A percentile compares a stretch with the other conserved stretches of the same genome.
These are phyloP conservation scores for Cryptotermes secundus DNA, from an alignment of 1,140 invertebrate species.

Conservation along the genomic window DNA sequence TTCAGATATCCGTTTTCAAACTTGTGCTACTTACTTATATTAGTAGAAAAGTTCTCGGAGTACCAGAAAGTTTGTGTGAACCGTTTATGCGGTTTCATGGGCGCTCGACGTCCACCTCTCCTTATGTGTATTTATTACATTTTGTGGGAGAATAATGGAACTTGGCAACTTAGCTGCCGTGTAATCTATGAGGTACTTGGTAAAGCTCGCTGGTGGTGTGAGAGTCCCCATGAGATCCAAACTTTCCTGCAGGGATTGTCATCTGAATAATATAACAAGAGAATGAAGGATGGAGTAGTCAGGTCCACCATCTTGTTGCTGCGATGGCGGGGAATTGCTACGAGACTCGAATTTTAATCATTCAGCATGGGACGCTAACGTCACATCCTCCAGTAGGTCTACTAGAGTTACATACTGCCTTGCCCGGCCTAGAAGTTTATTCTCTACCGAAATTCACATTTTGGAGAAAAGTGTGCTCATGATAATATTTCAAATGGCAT, in stretches of 20 bases:
- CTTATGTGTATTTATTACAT: not conserved
- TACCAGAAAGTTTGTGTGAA: too few relatives aligned
- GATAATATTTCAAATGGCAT: too few relatives aligned
- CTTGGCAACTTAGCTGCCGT: not conserved
- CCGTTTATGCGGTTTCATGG: not conserved
- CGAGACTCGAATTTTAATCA: constrained; percentile 17
- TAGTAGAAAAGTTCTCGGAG: too few relatives aligned
- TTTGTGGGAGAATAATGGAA: not conserved
- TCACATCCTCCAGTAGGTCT: too few relatives aligned
- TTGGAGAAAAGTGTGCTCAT: too few relatives aligned
- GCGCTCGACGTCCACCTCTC: not conserved
- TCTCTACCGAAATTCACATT: too few relatives aligned
- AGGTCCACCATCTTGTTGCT: constrained; percentile 1
- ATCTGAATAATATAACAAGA: constrained; percentile 18
- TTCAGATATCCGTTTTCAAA: too few relatives aligned
- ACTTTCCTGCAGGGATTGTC: constrained; percentile 15
- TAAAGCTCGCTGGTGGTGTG: not conserved
- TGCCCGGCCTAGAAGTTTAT: too few relatives aligned
- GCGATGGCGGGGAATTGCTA: not conserved
- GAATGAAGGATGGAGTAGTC: not conserved
- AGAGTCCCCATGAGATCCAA: not conserved
- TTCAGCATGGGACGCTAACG: not conserved
- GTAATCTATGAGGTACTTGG: constrained; percentile 3
- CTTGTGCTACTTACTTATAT: too few relatives aligned
- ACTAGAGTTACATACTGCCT: too few relatives aligned